A percentile compares a stretch with the other conserved stretches of the same genome.
These are phyloP conservation scores for Drosophila willistoni DNA, from an alignment of 1,140 invertebrate genomes.

Conservation along the genomic window DNA sequence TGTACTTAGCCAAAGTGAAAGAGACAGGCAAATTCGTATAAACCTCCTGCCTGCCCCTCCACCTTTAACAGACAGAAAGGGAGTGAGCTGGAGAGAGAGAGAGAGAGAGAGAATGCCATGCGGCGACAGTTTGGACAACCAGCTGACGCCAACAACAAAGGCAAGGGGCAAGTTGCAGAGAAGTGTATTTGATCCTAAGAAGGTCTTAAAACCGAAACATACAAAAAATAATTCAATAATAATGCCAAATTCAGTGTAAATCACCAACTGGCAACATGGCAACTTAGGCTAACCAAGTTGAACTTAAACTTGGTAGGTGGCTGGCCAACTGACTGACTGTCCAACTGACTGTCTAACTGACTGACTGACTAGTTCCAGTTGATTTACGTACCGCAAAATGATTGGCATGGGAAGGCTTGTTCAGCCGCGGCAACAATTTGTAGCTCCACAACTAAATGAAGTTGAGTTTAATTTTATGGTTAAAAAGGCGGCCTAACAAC, in stretches of 20 bases:
- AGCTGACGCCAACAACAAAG: slow-evolving; percentile 57
- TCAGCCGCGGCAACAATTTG: slow-evolving; percentile 53
- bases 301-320: slow-evolving; percentile 38
- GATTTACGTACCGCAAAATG: slow-evolving; percentile 53
- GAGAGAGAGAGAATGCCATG: slow-evolving; percentile 43
- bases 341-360: slow-evolving; percentile 13
- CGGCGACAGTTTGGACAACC: slow-evolving; percentile 75
- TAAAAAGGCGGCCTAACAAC: slow-evolving; percentile 51
- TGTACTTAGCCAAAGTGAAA: slow-evolving; percentile 81
- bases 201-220: too few species aligned
- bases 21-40: slow-evolving; percentile 60
- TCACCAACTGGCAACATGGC: slow-evolving; percentile 34
- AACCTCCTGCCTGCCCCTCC: not conserved
- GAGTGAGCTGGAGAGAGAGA: slow-evolving; percentile 28
- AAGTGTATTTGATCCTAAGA: not conserved
- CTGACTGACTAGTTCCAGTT: slow-evolving; percentile 21
- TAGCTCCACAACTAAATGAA: slow-evolving; percentile 38
- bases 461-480: slow-evolving; percentile 74
- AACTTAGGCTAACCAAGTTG: slow-evolving; percentile 6
- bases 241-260: slow-evolving; percentile 70
- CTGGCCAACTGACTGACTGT: slow-evolving; percentile 12
- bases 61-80: not conserved
- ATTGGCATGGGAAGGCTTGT: slow-evolving; percentile 75
- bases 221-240: slow-evolving; percentile 66
- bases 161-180: not conserved